Conservation (phyloP, 2,888 invertebrate species). For the Eupithecia subumbrata region DNA sequence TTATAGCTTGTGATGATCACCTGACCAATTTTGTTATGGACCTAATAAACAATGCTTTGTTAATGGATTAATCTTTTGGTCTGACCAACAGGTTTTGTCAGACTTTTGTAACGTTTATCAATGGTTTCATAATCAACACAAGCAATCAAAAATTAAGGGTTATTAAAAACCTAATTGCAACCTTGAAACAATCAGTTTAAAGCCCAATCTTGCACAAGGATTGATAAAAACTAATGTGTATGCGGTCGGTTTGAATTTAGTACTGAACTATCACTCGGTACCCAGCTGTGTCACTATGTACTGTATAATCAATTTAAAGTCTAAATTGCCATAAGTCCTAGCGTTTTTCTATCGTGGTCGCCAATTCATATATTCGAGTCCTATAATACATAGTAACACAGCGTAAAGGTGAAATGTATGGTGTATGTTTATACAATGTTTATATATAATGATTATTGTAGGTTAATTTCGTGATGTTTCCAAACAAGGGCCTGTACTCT, state of each 20-base stretch:
- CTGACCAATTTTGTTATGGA: background rate
- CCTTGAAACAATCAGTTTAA: conserved; percentile 4
- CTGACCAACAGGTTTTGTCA: background rate
- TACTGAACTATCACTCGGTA: conserved; percentile 20
- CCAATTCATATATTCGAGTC: conserved; percentile 24
- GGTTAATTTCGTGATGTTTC: conserved; percentile 82
- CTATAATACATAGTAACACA: conserved; percentile 28
- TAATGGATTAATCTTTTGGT: background rate
- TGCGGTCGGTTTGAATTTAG: conserved; percentile 23
- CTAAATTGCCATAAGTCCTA: conserved; percentile 3
- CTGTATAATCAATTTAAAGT: conserved; percentile 6
- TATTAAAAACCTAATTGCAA: conserved; percentile 3
- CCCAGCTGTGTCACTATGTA: conserved; percentile 25
- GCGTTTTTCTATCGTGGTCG: conserved; percentile 9
- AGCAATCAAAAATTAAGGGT: background rate
- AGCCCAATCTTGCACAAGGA: conserved; percentile 19
- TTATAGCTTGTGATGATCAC: background rate
- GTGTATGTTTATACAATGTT: conserved; percentile 79
- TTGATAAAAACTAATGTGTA: conserved; percentile 3
- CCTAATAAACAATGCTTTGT: background rate
- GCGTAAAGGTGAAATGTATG: conserved; percentile 66
- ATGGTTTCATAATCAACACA: background rate
- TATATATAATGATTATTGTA: conserved; percentile 82
- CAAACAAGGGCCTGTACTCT: conserved; percentile 40
- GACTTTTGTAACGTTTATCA: background rate